phyloP scores from a whole-genome alignment of 1,140 invertebrate species.

The Aricia agestis region DNA sequence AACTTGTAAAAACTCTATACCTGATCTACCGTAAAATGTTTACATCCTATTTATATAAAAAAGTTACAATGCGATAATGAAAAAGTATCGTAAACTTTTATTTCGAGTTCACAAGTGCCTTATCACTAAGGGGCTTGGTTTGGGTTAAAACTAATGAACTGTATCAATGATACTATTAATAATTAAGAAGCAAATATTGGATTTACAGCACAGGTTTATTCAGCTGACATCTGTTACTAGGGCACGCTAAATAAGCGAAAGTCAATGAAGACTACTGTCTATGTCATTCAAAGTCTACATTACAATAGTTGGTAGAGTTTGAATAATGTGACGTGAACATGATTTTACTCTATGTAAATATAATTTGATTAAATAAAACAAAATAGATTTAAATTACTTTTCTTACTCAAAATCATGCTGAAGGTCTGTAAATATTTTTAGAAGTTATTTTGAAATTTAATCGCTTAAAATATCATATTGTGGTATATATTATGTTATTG shows the following conservation, averaged over 20 bases:
- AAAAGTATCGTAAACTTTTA: background rate
- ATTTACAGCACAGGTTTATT: background rate
- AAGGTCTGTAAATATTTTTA: no score
- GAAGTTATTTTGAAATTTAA: no score
- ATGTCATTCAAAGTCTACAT: background rate
- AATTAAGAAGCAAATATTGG: slow-evolving; percentile 5
- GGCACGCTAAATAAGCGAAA: background rate
- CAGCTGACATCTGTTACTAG: slow-evolving; percentile 17
- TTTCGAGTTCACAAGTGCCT: background rate
- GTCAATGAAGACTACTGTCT: background rate
- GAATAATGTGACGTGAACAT: background rate
- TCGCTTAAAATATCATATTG: no score
- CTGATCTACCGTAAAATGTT: no score
- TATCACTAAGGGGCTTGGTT: background rate
- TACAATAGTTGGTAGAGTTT: background rate
- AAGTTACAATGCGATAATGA: no score
- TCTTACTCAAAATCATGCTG: no score
- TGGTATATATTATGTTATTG: no score
- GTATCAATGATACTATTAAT: slow-evolving; percentile 12
- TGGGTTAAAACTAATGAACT: slow-evolving; percentile 4
- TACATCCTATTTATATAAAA: no score
- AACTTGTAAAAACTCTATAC: no score
- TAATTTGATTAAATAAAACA: no score
- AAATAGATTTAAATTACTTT: no score
- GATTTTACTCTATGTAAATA: background rate